Evolutionary conservation across 2,888 invertebrate species (phyloP).

Genomic region (Anorthoa munda): DNA sequence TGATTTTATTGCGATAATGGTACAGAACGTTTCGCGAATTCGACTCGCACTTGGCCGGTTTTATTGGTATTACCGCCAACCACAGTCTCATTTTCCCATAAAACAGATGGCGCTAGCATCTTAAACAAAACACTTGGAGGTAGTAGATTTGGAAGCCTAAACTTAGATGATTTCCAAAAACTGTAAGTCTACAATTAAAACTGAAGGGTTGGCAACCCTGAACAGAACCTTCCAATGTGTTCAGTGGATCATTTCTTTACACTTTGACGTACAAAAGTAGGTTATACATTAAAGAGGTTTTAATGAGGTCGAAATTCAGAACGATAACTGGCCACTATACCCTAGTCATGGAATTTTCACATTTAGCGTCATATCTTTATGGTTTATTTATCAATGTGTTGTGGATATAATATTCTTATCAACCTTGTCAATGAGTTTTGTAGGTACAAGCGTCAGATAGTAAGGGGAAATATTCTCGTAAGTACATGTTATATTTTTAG

Average conservation of each 20-base stretch:
- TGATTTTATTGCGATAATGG: too few relatives aligned
- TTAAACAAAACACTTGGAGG: too few relatives aligned
- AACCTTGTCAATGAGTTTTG: slow-evolving; percentile 44
- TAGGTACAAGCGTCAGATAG: slow-evolving; percentile 27
- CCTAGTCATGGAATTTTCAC: not conserved
- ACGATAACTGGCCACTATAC: not conserved
- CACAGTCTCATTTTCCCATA: too few relatives aligned
- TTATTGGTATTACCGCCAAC: too few relatives aligned
- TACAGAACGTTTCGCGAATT: too few relatives aligned
- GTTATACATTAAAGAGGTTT: slow-evolving; percentile 35
- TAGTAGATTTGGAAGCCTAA: too few relatives aligned
- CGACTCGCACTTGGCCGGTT: too few relatives aligned
- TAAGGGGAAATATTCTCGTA: slow-evolving; percentile 47
- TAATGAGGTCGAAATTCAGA: slow-evolving; percentile 28
- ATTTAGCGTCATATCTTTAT: fast-evolving
- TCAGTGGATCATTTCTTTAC: slow-evolving; percentile 32
- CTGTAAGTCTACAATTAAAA: too few relatives aligned
- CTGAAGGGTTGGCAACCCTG: too few relatives aligned
- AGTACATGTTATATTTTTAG: slow-evolving; percentile 51
- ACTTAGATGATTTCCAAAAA: too few relatives aligned
- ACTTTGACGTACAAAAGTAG: slow-evolving; percentile 26
- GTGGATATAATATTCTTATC: slow-evolving; percentile 34
- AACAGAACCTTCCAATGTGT: too few relatives aligned
- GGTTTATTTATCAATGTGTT: slow-evolving; percentile 7
- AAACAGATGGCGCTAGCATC: too few relatives aligned